Base-by-base conservation (phyloP, 1,140 invertebrate species). In the Parasteatoda tepidariorum region DNA sequence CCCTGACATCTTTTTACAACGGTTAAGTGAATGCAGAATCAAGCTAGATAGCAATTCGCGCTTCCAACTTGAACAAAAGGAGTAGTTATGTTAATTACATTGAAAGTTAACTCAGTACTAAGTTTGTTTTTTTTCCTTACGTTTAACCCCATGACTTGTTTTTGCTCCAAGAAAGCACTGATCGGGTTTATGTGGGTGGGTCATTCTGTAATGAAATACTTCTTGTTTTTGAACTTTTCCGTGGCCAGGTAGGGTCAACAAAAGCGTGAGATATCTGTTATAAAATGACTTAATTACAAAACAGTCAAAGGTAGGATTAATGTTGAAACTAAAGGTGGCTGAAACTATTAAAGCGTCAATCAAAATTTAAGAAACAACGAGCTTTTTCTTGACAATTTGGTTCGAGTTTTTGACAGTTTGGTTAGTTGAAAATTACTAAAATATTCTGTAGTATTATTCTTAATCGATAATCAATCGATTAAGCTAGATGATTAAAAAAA, bases 1-100 rank as follows among this genome's bases (percentile, higher is more conserved):
- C 76, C 76, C 76, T 79, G 76, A 79, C 76, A 79, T 79, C 64
- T 9, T 57, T 79, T 68, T 33, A 33, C 9, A 48, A 48, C 38
- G n/a, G 24, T n/a, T 9, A 26, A 59, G 57, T 26, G 57, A 59
- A 26, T 22, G 2, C 1, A n/a, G 57, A 54, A 34, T 13, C 33
- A n/a, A 59, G 54, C 15, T n/a, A 26, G 18, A 22, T 67, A 26
- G 55, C 13, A 54, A 26, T 6, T 22, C 30, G 57, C 59, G 38
- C 38, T 48, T 48, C 38, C 38, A 48, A 13, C 4, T 48, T 1
- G 38, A 78, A 78, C 74, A 78, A 78, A 57, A 62, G 62, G 76
- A 79, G 62, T 34, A 48, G 64, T 48, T 61, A 68, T 64, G 74
- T 68, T 79, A 57, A 79, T 57, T 79, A 48, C 38, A 18, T 48